Base-by-base conservation (phyloP, 2,888 invertebrate species). In the Xestia xanthographa region DNA sequence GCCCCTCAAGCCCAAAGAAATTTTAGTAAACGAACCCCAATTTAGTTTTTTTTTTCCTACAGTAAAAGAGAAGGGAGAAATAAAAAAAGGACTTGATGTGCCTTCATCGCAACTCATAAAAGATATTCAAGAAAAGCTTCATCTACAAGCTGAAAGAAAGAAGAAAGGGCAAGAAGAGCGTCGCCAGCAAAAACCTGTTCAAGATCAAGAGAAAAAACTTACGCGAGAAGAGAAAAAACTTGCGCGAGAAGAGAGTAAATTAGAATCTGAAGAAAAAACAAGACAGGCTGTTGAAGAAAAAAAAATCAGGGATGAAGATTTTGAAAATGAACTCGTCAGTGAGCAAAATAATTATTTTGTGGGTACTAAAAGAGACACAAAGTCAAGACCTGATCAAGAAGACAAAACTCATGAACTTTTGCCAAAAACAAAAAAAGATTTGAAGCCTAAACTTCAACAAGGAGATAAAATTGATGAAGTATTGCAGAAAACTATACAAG, bases 51-150 rank as follows among this genome's bases (percentile, higher is more conserved):
- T 90, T 80, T 95, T 95, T 87, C 92, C 91, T 34, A 87, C 89
- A 81, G 82, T 75, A 17, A 80, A 34, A 65, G 63, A 53, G 67
- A 68, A 76, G 38, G 68, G 80, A 60, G 80, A 34, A 60, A 34
- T 75, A 26, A 75, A 53, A 22, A 2, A 76, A 48, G 77, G 77
- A 74, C 70, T 72, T 9, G 60, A 72, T 66, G 86, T 89, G 76
- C 92, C 90, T 84, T 95, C 95, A 14, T 90, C 92, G 22, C 92
- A 93, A 82, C 86, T 95, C 62, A 92, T 94, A 66, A 90, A 87
- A 88, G 87, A 92, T 66, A 92, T 90, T 6, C 86, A 89, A 86
- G 89, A 93, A 77, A 92, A 66, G 45, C 22, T 80, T 2, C 66
- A 41, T 14, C 41, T n/a, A 58, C 48, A 70, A 71, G 58, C 50